A percentile compares a stretch with the other conserved stretches of the same genome.
Conservation (phyloP, 2,113 vertebrate genomes). For the Channa maculata region DNA sequence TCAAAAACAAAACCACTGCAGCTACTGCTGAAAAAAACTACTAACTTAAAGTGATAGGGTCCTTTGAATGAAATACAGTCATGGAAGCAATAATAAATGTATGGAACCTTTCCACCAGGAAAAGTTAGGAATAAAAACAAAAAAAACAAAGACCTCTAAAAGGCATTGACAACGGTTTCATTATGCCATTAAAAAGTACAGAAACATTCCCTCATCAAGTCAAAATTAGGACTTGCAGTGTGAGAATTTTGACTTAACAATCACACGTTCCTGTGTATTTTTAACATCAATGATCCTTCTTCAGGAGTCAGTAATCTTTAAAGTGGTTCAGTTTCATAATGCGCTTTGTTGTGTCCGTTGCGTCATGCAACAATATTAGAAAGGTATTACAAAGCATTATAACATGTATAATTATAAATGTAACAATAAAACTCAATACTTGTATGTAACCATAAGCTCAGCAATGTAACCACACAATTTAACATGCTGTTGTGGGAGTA, state of each 20-base stretch:
- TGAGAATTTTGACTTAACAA: neutral
- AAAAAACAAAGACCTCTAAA: no score
- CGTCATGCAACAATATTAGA: constrained; percentile 18
- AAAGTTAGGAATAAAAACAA: no score
- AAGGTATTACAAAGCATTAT: constrained; percentile 7
- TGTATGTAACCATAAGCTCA: constrained; percentile 6
- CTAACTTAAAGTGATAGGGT: neutral
- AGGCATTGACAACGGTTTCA: no score
- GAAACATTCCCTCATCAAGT: neutral
- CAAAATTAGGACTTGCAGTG: neutral
- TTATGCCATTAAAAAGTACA: no score
- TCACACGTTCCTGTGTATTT: neutral
- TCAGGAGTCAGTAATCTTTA: no score
- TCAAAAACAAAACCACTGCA: neutral
- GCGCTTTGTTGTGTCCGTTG: neutral
- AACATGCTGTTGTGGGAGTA: neutral
- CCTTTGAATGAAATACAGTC: neutral
- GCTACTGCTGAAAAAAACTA: neutral
- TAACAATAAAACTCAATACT: constrained; percentile 18
- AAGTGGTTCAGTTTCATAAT: no score
- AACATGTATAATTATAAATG: constrained; percentile 10
- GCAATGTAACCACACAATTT: neutral
- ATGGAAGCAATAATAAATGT: neutral
- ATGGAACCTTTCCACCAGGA: neutral
- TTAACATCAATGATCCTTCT: no score